Evolutionary conservation across 2,888 invertebrate genomes (phyloP), one percentile per base, ranked within the genome.

Genomic region (Caenorhabditis imperialis): DNA sequence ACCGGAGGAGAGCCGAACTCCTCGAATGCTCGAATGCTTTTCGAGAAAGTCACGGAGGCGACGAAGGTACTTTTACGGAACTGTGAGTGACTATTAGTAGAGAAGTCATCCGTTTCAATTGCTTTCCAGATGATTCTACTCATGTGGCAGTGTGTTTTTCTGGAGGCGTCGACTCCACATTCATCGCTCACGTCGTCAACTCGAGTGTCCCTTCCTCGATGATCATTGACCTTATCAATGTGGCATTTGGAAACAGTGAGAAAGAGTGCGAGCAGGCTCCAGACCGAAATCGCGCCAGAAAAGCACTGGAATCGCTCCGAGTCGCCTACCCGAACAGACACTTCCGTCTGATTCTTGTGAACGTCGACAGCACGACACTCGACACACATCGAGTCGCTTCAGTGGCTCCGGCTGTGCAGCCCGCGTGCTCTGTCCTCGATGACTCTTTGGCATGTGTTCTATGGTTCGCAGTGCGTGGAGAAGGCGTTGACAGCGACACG

Each of bases 111-210:
- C n/a, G n/a, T n/a, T n/a, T n/a, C n/a, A n/a, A n/a, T n/a, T n/a
- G n/a, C n/a, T n/a, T n/a, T n/a, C n/a, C 44, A 65, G 44, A 72
- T 38, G 16, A 27, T 12, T 18, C 23, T 12, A 42, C 14, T 27
- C 60, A 75, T 16, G 90, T 94, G 33, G 94, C 93, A 44, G 90
- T 99, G 63, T 90, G 96, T 79, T 98, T 97, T 90, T 98, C 98
- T 76, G 99, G 98, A 40, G 97, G 97, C 1, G 91, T 99, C 38
- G 99, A 99, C 89, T 97, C 96, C 71, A 92, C 95, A n/a, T 92
- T 97, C 81, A 89, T 99, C 79, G 93, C 97, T 27, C 90, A 92
- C 48, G 71, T 58, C 1, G 62, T 58, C 1, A 57, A 94, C 88
- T 92, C 92, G 90, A 93, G 91, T 89, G 30, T 71, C n/a, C 42